Evolutionary conservation across 1,140 invertebrate genomes (phyloP).

Genomic region (Drosophila kurseongensis): DNA sequence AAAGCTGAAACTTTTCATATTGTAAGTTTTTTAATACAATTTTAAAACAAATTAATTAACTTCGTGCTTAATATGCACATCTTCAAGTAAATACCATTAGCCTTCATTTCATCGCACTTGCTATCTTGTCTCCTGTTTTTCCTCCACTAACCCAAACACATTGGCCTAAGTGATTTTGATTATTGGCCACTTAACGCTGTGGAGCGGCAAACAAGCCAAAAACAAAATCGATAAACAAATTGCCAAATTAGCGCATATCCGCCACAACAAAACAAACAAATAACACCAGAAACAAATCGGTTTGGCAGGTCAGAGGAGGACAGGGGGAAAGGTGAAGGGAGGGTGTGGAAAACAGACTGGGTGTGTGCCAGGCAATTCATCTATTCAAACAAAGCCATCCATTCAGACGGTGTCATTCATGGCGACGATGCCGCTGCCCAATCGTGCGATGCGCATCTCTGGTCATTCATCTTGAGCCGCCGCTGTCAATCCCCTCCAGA

Average conservation of each 20-base stretch:
- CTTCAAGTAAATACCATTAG: not conserved
- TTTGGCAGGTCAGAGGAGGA: conserved; percentile 27
- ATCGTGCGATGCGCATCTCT: conserved; percentile 72
- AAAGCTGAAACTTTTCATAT: no score
- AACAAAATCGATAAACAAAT: conserved; percentile 81
- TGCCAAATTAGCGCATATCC: conserved; percentile 76
- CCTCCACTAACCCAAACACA: conserved; percentile 46
- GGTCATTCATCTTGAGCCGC: conserved; percentile 74
- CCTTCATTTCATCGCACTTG: conserved; percentile 12
- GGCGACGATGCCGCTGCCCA: conserved; percentile 54
- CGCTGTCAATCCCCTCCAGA: conserved; percentile 23
- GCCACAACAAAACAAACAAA: conserved; percentile 31
- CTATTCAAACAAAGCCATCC: conserved; percentile 81
- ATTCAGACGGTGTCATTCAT: conserved; percentile 75
- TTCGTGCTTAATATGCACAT: no score
- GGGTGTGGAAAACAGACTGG: conserved; percentile 12
- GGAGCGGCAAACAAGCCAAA: conserved; percentile 51
- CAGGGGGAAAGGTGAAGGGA: conserved; percentile 4
- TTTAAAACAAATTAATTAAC: no score
- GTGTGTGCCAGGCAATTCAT: conserved; percentile 72
- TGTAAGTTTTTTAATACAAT: no score
- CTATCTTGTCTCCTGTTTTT: not conserved
- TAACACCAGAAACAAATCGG: conserved; percentile 37
- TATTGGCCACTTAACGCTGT: conserved; percentile 74
- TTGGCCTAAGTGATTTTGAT: conserved; percentile 78